Percentiles rank a stretch among this genome's conserved stretches.
phyloP scores from a whole-genome alignment of 2,113 vertebrate species.

The Ammodytes dubius region DNA sequence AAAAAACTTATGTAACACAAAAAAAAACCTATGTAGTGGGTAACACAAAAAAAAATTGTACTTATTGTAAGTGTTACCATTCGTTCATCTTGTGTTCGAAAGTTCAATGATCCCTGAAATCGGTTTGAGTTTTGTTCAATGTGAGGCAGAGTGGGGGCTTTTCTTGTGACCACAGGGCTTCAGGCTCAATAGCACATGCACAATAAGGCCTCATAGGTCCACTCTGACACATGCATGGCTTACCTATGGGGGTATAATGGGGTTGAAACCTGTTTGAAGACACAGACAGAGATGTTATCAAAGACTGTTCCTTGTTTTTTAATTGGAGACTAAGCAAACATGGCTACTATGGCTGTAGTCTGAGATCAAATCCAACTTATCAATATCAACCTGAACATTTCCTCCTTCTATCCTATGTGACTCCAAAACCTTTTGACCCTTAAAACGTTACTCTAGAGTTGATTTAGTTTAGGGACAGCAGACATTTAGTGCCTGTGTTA shows the following conservation, averaged over 20 bases:
- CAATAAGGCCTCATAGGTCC: constrained; percentile 42
- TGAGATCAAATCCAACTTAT: neutral
- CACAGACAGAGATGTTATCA: neutral
- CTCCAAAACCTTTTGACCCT: neutral
- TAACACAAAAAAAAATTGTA: no score
- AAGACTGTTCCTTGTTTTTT: neutral
- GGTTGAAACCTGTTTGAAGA: neutral
- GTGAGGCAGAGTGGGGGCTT: constrained; percentile 22
- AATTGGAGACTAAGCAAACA: neutral
- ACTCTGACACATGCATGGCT: constrained; percentile 1
- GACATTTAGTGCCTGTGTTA: neutral
- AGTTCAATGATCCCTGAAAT: constrained; percentile 51
- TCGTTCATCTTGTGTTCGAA: constrained; percentile 18
- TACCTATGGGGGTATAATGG: constrained; percentile 3
- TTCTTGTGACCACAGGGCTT: constrained; percentile 40
- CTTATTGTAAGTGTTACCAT: neutral
- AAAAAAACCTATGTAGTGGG: no score
- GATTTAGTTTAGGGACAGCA: neutral
- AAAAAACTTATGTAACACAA: no score
- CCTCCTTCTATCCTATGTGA: neutral
- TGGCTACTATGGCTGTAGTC: neutral
- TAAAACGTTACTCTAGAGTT: neutral
- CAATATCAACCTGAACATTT: neutral
- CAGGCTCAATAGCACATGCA: constrained; percentile 38
- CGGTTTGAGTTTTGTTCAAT: constrained; percentile 24